phyloP scores from a whole-genome alignment of 2,113 vertebrate species.

The Rattus rattus region DNA sequence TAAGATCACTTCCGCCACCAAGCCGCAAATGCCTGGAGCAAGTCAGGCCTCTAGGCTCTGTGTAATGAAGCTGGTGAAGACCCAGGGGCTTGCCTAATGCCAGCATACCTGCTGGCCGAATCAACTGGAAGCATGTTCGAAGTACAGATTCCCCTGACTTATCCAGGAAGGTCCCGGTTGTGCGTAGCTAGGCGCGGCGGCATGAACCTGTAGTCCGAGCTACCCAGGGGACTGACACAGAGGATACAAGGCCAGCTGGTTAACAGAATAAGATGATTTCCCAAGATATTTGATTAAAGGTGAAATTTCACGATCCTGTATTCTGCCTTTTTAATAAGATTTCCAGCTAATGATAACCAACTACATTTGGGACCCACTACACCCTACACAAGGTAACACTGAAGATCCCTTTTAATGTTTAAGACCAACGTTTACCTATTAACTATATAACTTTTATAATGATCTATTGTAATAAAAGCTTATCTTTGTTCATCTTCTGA shows the following conservation, averaged over 20 bases:
- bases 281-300: background rate
- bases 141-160: background rate
- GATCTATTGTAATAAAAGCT: background rate
- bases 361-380: background rate
- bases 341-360: background rate
- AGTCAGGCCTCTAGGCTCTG: background rate
- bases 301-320: background rate
- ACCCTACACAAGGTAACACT: background rate
- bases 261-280: background rate
- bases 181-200: background rate
- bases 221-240: background rate
- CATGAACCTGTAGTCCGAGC: background rate
- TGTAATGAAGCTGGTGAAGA: background rate
- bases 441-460: background rate
- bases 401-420: background rate
- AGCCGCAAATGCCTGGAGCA: background rate
- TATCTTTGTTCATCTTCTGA: background rate
- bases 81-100: background rate
- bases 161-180: background rate
- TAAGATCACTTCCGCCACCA: background rate
- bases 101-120: background rate
- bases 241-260: background rate
- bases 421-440: background rate
- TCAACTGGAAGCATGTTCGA: background rate
- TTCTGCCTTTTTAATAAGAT: constrained; percentile 4